Evolutionary conservation across 2,888 invertebrate species (phyloP).

Genomic region (Sympetrum striolatum): DNA sequence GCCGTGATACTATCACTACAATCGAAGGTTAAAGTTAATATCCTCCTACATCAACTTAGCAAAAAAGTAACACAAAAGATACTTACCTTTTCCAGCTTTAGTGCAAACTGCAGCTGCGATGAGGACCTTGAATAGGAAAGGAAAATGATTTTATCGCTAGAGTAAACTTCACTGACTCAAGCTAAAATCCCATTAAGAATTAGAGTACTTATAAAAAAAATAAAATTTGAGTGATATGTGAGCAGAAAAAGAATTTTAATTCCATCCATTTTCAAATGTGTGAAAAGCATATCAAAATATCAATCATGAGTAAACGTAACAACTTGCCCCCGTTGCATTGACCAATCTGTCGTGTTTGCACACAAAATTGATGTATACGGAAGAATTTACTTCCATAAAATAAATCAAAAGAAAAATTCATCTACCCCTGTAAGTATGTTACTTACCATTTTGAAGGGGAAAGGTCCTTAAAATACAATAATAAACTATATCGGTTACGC

Average conservation of each 20-base stretch:
- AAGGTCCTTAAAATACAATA: neutral
- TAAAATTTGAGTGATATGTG: neutral
- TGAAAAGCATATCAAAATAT: neutral
- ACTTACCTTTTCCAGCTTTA: slow-evolving; percentile 90
- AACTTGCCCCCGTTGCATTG: neutral
- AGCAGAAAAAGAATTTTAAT: neutral
- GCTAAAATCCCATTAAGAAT: no score
- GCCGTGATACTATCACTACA: slow-evolving; percentile 93
- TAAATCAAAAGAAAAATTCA: neutral
- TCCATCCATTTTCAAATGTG: neutral
- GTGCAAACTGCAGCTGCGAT: slow-evolving; percentile 98
- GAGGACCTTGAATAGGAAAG: slow-evolving; percentile 77
- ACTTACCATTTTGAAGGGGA: neutral
- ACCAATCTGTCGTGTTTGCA: neutral
- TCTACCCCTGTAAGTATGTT: neutral
- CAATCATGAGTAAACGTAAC: neutral
- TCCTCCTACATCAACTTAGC: neutral
- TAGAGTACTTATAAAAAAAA: no score
- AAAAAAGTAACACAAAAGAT: neutral
- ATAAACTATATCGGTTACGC: slow-evolving; percentile 24
- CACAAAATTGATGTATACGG: neutral
- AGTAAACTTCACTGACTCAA: no score
- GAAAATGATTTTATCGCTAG: neutral
- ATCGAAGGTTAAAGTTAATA: slow-evolving; percentile 52
- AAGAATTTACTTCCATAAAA: no score